Evolutionary conservation across 2,888 invertebrate species (phyloP), one percentile per base, ranked within the genome.

Genomic region (Patella ulyssiponensis): DNA sequence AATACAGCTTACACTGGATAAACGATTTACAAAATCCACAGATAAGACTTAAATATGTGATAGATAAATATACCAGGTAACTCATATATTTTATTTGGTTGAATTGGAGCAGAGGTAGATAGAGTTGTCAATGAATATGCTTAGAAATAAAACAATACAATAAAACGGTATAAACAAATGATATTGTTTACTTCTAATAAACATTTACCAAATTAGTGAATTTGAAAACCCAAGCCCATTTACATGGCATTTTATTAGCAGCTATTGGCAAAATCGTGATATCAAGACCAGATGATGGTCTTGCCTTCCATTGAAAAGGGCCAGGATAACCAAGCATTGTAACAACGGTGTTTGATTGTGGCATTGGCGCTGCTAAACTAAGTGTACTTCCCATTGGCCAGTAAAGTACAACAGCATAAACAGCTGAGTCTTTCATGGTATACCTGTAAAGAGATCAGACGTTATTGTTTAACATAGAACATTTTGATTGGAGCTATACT

Each of bases 391-490:
- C 91, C 44, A 91, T 88, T 0, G 96, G 96, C 95, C 96, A 96
- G 2, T 93, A 90, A 64, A 96, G 91, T 27, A 94, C 91, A 74
- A 94, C 94, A 0, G 95, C 96, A 90, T 95, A 96, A 20, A 96
- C 92, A 44, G 75, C 74, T 20, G 69, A 77, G n/a, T 77, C 79
- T 69, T 80, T 80, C 54, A 78, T 91, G 88, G 88, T 88, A 79
- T 86, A 89, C 86, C 87, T 86, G 79, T 3, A 23, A 56, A 27
- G 2, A 27, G 27, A 27, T 27, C n/a, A n/a, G n/a, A 27, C 27
- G 27, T 27, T 27, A 27, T 27, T 27, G 3, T 27, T 27, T 2
- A 27, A 27, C 2, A 27, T 27, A 27, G 3, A 27, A 27, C 27
- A 27, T 27, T 27, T 27, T 27, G 27, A 27, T 27, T 27, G 27